Evolutionary conservation across 2,113 vertebrate genomes (phyloP).

Genomic region (Tetraodon nigroviridis): DNA sequence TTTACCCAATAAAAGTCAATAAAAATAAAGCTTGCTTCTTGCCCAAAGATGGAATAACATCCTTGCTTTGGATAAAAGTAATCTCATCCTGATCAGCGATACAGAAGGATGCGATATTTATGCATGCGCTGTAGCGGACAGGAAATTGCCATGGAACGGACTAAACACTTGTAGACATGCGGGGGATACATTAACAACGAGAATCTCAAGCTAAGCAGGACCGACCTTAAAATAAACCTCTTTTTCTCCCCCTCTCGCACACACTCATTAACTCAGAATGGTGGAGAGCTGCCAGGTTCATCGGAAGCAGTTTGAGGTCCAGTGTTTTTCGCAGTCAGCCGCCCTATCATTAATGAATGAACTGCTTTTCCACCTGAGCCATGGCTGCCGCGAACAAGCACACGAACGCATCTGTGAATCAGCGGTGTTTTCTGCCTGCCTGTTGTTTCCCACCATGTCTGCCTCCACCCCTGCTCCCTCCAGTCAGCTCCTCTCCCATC

Average conservation of each 20-base stretch:
- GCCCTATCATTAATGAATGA: slow-evolving; percentile 1
- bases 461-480: background rate
- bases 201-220: background rate
- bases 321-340: slow-evolving; percentile 6
- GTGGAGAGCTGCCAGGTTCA: slow-evolving; percentile 4
- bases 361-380: slow-evolving; percentile 12
- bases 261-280: slow-evolving; percentile 16
- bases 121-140: background rate
- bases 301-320: slow-evolving; percentile 15
- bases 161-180: background rate
- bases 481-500: background rate
- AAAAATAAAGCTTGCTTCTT: no score
- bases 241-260: background rate
- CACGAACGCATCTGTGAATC: background rate
- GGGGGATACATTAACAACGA: background rate
- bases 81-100: no score
- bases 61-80: no score
- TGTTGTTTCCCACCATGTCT: background rate
- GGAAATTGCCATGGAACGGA: background rate
- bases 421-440: background rate
- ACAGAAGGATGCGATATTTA: no score
- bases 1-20: no score
- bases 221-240: no score
- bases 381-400: background rate
- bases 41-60: no score